Conservation (phyloP, 1,140 invertebrate species). For the Aphidius gifuensis region DNA sequence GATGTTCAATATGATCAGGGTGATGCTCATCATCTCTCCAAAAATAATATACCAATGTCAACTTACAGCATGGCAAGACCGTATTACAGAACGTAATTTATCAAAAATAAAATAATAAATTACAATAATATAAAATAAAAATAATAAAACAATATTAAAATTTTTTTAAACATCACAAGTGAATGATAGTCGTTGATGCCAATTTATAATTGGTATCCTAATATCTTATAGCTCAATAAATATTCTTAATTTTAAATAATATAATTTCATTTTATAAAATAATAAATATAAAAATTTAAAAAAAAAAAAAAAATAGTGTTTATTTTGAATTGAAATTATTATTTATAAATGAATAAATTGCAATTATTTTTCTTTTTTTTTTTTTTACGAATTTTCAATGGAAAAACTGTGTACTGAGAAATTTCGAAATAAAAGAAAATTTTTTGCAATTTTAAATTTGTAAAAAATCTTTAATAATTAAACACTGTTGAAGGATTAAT, state of each 20-base stretch:
- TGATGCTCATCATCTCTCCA: conserved; percentile 58
- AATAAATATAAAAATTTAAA: conserved; percentile 11
- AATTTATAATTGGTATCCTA: too few relatives aligned
- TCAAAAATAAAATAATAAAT: neutral
- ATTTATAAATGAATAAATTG: too few relatives aligned
- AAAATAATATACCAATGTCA: conserved; percentile 66
- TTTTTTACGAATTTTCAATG: too few relatives aligned
- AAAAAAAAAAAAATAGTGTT: neutral
- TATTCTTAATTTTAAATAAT: too few relatives aligned
- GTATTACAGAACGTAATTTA: conserved; percentile 49
- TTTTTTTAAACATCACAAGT: neutral
- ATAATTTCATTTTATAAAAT: conserved; percentile 17
- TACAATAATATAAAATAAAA: neutral
- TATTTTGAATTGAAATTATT: too few relatives aligned
- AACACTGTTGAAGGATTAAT: too few relatives aligned
- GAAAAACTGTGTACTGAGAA: too few relatives aligned
- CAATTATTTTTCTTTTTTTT: too few relatives aligned
- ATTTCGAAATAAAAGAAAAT: too few relatives aligned
- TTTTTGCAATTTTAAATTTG: too few relatives aligned
- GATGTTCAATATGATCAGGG: conserved; percentile 81
- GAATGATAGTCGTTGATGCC: conserved; percentile 1
- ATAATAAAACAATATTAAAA: neutral
- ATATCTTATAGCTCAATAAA: too few relatives aligned
- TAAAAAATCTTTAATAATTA: too few relatives aligned
- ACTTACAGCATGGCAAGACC: conserved; percentile 60